A percentile compares a stretch with the other conserved stretches of the same genome.
Evolutionary conservation across 1,140 invertebrate species (phyloP).

Genomic region (Papilio xuthus): DNA sequence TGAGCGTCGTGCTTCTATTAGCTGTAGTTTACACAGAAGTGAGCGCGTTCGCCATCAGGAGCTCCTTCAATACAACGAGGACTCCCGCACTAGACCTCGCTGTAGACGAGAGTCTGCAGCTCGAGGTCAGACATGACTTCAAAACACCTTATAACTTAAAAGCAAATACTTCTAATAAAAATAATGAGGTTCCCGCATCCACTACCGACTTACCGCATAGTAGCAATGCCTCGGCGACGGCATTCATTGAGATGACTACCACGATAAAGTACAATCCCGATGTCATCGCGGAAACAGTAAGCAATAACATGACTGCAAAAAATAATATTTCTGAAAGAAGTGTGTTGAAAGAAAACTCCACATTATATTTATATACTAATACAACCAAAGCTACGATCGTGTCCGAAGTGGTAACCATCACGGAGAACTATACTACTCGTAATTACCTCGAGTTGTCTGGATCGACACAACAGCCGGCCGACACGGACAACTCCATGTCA

Average conservation of each 20-base stretch:
- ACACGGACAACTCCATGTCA: conserved; percentile 12
- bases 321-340: conserved; percentile 13
- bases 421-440: neutral
- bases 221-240: neutral
- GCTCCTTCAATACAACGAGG: conserved; percentile 31
- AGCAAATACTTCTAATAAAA: conserved; percentile 13
- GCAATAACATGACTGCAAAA: neutral
- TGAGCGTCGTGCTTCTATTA: conserved; percentile 6
- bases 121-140: conserved; percentile 53
- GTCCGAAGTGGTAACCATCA: neutral
- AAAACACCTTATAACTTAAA: conserved; percentile 46
- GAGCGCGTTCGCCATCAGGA: conserved; percentile 25
- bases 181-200: neutral
- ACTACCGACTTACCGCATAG: neutral
- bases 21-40: neutral
- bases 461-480: neutral
- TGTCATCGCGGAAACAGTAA: conserved; percentile 27
- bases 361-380: neutral
- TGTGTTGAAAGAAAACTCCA: neutral
- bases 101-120: conserved; percentile 54
- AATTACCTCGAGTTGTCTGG: neutral
- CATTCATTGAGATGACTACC: neutral
- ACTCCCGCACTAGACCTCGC: conserved; percentile 46
- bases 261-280: conserved; percentile 28
- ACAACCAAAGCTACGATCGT: neutral